phyloP scores from a whole-genome alignment of 92 coral and sea anemone genomes.

The Epizoanthus fatuus region DNA sequence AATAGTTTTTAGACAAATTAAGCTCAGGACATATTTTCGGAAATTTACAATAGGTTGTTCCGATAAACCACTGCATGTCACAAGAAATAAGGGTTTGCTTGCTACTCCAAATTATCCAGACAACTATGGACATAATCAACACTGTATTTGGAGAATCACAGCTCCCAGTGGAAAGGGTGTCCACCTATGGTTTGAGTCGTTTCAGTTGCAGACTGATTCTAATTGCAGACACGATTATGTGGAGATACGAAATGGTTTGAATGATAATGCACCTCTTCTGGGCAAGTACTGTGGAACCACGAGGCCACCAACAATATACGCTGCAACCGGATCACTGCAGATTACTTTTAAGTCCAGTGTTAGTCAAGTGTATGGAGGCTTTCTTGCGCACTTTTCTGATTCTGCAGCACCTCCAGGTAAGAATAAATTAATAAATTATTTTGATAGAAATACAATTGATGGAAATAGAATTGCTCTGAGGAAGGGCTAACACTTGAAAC shows the following conservation, averaged over 20 bases:
- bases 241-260: slow-evolving; percentile 1
- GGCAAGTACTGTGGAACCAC: slow-evolving; percentile 23
- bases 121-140: background rate
- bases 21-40: too few species aligned
- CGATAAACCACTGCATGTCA: background rate
- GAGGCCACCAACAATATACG: slow-evolving; percentile 10
- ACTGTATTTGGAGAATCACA: slow-evolving; percentile 13
- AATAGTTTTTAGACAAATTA: too few species aligned
- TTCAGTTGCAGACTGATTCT: slow-evolving; percentile 27
- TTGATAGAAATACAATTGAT: too few species aligned
- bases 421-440: background rate
- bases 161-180: background rate
- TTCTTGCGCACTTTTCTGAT: slow-evolving; percentile 24
- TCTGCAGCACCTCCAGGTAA: background rate
- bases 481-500: too few species aligned
- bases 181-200: slow-evolving; percentile 16
- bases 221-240: slow-evolving; percentile 8
- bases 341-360: slow-evolving; percentile 1
- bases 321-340: background rate
- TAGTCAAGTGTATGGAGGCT: slow-evolving; percentile 1
- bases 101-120: slow-evolving; percentile 6
- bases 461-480: too few species aligned
- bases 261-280: slow-evolving; percentile 3
- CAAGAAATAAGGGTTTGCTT: background rate
- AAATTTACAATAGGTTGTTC: background rate